A percentile compares a stretch with the other conserved stretches of the same genome.
Conservation (phyloP, 2,797 vertebrate species). For the Tenualosa ilisha region DNA sequence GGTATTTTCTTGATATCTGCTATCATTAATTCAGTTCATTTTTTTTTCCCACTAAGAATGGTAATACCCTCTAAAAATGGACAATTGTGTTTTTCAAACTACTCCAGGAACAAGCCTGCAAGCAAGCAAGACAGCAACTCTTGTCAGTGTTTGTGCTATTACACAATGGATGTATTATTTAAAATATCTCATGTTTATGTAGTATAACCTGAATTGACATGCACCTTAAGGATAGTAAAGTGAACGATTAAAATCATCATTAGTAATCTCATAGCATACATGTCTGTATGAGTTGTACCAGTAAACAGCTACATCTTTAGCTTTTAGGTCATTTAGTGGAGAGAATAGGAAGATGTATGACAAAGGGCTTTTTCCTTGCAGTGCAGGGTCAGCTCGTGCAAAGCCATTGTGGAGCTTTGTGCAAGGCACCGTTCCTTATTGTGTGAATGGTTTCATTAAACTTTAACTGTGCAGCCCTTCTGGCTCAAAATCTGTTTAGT, state of each 20-base stretch:
- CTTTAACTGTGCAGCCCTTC: conserved; percentile 70
- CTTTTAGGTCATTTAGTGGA: not conserved
- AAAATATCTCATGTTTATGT: not conserved
- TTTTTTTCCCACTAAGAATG: conserved; percentile 35
- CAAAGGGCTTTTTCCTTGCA: conserved; percentile 16
- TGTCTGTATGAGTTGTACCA: not conserved
- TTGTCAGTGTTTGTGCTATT: not conserved
- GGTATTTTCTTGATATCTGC: conserved; percentile 26
- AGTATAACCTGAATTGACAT: not conserved
- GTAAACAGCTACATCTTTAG: not conserved
- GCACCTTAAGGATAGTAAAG: not conserved
- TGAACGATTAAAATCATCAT: not conserved
- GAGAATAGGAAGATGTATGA: not conserved
- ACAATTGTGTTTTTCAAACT: not conserved
- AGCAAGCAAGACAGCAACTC: not conserved
- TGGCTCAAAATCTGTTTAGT: conserved; percentile 74
- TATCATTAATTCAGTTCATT: conserved; percentile 45
- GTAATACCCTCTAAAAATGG: not conserved
- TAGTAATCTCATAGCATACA: not conserved
- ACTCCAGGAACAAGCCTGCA: not conserved
- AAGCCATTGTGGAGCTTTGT: conserved; percentile 57
- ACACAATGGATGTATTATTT: not conserved
- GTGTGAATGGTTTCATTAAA: conserved; percentile 69
- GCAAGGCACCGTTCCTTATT: conserved; percentile 59
- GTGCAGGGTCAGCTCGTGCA: conserved; percentile 40